These are phyloP conservation scores for Geotrypetes seraphini DNA, from an alignment of 2,797 vertebrate genomes.

Conservation along the genomic window DNA sequence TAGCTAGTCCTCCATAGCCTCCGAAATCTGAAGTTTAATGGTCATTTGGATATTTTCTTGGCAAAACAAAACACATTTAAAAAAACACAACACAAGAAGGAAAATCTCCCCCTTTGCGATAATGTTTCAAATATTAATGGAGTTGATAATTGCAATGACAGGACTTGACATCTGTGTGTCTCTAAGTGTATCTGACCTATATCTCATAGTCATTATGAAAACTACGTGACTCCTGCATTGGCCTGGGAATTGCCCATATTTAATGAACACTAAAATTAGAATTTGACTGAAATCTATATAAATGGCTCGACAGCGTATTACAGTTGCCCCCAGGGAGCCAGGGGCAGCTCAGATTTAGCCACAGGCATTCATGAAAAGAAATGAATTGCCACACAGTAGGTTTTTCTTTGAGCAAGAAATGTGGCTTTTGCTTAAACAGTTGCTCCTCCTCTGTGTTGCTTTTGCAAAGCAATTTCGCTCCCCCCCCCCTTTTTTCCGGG, in stretches of 20 bases:
- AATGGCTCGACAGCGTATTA: slow-evolving; percentile 69
- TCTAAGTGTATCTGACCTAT: slow-evolving; percentile 52
- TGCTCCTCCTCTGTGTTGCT: slow-evolving; percentile 4
- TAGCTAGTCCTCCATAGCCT: too few species aligned
- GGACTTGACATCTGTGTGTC: too few species aligned
- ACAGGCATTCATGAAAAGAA: slow-evolving; percentile 62
- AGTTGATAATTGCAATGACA: too few species aligned
- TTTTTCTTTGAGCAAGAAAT: slow-evolving; percentile 50
- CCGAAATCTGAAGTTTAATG: too few species aligned
- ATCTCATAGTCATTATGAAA: slow-evolving; percentile 55
- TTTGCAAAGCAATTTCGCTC: too few species aligned
- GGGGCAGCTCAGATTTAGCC: slow-evolving; percentile 72
- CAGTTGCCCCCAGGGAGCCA: slow-evolving; percentile 67
- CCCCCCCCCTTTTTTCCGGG: too few species aligned
- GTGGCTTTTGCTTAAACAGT: slow-evolving; percentile 32
- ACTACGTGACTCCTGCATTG: slow-evolving; percentile 52
- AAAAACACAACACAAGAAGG: too few species aligned
- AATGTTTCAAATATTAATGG: too few species aligned
- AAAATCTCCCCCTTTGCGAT: too few species aligned
- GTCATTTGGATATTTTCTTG: too few species aligned
- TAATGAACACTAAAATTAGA: slow-evolving; percentile 80
- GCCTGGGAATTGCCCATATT: slow-evolving; percentile 69
- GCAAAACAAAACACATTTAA: too few species aligned
- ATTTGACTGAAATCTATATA: slow-evolving; percentile 77
- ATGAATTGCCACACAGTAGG: too few species aligned